Percentiles rank a stretch among this genome's conserved stretches.
Conservation (phyloP, 2,113 vertebrate genomes). For the Danio rerio region DNA sequence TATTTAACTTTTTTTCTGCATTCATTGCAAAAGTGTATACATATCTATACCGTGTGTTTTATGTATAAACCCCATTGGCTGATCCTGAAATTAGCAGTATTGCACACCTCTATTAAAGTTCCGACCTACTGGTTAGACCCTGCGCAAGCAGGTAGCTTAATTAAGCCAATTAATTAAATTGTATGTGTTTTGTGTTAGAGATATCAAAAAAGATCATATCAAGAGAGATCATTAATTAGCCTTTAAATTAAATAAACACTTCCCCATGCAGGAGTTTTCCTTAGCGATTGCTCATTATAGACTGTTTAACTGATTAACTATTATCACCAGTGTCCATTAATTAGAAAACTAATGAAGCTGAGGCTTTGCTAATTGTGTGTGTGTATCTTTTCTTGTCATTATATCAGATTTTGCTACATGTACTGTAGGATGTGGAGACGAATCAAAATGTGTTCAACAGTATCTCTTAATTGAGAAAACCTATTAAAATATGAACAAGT, state of each 20-base stretch:
- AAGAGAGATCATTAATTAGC: conserved; percentile 73
- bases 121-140: conserved; percentile 22
- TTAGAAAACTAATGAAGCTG: conserved; percentile 63
- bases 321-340: conserved; percentile 65
- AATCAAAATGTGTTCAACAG: conserved; percentile 15
- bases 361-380: conserved; percentile 54
- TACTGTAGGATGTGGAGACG: neutral
- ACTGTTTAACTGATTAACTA: conserved; percentile 65
- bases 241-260: conserved; percentile 74
- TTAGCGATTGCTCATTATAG: conserved; percentile 68
- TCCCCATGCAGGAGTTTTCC: conserved; percentile 63
- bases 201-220: conserved; percentile 66
- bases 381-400: conserved; percentile 30
- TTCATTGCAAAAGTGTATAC: no score
- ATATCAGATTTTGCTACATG: conserved; percentile 28
- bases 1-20: no score
- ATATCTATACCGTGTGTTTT: no score
- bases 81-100: neutral
- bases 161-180: conserved; percentile 70
- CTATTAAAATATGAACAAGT: no score
- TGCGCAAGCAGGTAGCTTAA: conserved; percentile 63
- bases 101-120: neutral
- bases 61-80: neutral
- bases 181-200: conserved; percentile 69
- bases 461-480: neutral